Evolutionary conservation across 2,113 vertebrate genomes (phyloP).

Genomic region (Gymnobelideus leadbeateri): DNA sequence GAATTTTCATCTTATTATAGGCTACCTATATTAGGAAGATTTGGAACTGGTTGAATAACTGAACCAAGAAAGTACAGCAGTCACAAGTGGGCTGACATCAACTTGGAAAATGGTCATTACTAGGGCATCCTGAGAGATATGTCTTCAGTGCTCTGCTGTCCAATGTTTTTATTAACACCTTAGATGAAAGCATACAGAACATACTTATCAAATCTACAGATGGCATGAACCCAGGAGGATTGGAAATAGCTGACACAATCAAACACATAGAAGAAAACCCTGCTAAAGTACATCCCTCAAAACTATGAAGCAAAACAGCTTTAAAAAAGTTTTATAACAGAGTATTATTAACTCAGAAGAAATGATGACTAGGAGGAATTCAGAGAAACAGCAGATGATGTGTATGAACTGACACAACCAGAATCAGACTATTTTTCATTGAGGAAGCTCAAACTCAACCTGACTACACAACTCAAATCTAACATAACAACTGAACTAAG

Average conservation of each 20-base stretch:
- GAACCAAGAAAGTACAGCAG: not conserved
- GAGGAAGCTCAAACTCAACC: not conserved
- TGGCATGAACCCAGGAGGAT: not conserved
- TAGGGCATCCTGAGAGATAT: no score
- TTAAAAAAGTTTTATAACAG: not conserved
- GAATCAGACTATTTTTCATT: not conserved
- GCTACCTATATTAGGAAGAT: not conserved
- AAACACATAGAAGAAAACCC: not conserved
- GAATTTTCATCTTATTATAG: no score
- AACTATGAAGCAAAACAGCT: not conserved
- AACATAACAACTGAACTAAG: not conserved
- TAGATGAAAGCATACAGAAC: not conserved
- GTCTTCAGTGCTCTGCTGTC: not conserved
- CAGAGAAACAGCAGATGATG: not conserved
- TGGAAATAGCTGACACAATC: not conserved
- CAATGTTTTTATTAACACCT: not conserved
- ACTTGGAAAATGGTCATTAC: not conserved
- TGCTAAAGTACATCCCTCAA: not conserved
- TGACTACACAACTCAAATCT: not conserved
- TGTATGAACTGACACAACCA: not conserved
- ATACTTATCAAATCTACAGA: not conserved
- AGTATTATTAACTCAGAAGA: not conserved
- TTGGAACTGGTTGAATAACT: not conserved
- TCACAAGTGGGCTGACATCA: not conserved
- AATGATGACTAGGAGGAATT: not conserved